A percentile compares a stretch with the other conserved stretches of the same genome.
These are phyloP conservation scores for Cryptotermes secundus DNA, from an alignment of 1,140 invertebrate genomes.

Conservation along the genomic window DNA sequence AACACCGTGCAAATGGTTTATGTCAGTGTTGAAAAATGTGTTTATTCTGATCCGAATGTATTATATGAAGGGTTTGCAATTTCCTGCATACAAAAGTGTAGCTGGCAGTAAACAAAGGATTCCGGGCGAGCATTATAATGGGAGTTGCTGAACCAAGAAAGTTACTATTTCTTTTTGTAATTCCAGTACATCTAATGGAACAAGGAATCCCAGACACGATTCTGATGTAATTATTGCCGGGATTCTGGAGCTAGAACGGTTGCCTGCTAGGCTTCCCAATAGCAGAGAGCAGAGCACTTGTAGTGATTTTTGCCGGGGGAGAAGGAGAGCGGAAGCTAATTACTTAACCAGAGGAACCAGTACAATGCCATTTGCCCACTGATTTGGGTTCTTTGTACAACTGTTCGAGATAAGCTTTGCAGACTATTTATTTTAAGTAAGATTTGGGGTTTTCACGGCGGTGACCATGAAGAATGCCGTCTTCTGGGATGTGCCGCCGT, in stretches of 20 bases:
- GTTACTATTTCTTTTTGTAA: not conserved
- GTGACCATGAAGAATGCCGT: no score
- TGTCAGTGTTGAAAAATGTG: no score
- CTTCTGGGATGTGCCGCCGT: no score
- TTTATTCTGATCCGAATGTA: not conserved
- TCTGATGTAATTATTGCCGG: not conserved
- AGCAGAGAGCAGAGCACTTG: not conserved
- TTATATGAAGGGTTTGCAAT: not conserved
- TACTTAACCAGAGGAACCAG: not conserved
- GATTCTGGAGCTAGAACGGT: not conserved
- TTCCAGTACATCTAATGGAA: not conserved
- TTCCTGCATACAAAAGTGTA: not conserved
- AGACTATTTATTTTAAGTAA: no score
- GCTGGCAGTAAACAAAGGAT: not conserved
- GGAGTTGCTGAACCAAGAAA: not conserved
- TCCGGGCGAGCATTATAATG: not conserved
- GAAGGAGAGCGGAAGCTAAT: not conserved
- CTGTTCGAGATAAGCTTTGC: no score
- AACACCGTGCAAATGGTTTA: no score
- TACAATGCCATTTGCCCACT: no score
- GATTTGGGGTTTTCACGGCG: no score
- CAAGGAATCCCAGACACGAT: not conserved
- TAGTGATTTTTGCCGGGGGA: not conserved
- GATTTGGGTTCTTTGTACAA: no score
- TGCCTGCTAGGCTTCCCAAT: not conserved